phyloP scores from a whole-genome alignment of 2,113 vertebrate species.

The Peromyscus polionotus region DNA sequence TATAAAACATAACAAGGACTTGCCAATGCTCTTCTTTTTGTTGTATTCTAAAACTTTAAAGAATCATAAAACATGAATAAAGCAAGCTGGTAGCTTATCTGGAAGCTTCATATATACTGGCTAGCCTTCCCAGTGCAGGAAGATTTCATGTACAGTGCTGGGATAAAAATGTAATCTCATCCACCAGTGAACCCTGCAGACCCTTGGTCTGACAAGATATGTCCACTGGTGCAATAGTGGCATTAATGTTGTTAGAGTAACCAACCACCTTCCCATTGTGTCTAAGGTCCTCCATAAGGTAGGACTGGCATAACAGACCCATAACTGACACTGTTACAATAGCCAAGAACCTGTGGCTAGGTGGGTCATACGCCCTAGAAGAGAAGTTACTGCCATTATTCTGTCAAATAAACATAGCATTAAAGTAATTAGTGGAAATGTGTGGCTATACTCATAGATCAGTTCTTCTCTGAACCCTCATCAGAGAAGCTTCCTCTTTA shows the following conservation, averaged over 20 bases:
- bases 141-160: background rate
- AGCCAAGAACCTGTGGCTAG: background rate
- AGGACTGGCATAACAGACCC: background rate
- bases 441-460: background rate
- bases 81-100: background rate
- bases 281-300: background rate
- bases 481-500: background rate
- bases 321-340: background rate
- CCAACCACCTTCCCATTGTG: background rate
- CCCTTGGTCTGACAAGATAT: background rate
- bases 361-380: background rate
- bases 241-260: background rate
- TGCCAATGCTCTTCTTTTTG: background rate
- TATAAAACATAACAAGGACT: background rate
- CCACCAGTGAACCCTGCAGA: background rate
- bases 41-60: background rate
- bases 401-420: background rate
- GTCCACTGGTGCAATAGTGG: background rate
- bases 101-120: background rate
- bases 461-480: background rate
- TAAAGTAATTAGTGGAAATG: background rate
- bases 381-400: background rate
- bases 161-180: background rate
- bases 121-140: background rate
- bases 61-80: background rate